These are phyloP conservation scores for Mobula birostris DNA, from an alignment of 2,113 vertebrate species.

Conservation along the genomic window DNA sequence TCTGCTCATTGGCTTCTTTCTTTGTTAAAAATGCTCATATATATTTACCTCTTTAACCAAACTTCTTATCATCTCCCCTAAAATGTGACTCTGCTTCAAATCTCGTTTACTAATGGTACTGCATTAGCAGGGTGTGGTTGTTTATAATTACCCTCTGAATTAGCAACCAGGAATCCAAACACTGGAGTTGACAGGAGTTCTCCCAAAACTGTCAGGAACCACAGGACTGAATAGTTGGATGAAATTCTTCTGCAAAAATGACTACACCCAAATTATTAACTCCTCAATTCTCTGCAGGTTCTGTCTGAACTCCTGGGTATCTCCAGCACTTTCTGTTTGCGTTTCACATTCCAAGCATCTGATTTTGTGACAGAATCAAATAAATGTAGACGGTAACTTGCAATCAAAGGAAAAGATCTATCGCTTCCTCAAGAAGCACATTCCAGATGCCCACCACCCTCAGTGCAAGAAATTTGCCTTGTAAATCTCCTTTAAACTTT, in stretches of 20 bases:
- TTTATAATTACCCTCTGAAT: background rate
- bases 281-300: background rate
- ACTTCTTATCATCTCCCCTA: too few species aligned
- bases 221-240: background rate
- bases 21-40: too few species aligned
- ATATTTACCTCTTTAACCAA: too few species aligned
- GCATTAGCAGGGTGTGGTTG: too few species aligned
- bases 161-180: background rate
- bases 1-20: too few species aligned
- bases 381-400: background rate
- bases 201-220: too few species aligned
- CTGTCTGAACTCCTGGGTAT: background rate
- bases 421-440: too few species aligned
- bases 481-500: too few species aligned
- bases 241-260: background rate
- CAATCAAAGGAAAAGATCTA: background rate
- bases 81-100: too few species aligned
- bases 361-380: background rate
- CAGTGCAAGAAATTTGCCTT: too few species aligned
- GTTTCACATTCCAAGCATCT: background rate
- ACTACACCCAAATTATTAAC: background rate
- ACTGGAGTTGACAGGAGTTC: background rate
- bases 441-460: too few species aligned
- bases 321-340: background rate
- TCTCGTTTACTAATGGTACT: too few species aligned